A percentile compares a stretch with the other conserved stretches of the same genome.
These are phyloP conservation scores for Lepidocolaptes lacrymiger DNA, from an alignment of 2,797 vertebrate species.

Conservation along the genomic window DNA sequence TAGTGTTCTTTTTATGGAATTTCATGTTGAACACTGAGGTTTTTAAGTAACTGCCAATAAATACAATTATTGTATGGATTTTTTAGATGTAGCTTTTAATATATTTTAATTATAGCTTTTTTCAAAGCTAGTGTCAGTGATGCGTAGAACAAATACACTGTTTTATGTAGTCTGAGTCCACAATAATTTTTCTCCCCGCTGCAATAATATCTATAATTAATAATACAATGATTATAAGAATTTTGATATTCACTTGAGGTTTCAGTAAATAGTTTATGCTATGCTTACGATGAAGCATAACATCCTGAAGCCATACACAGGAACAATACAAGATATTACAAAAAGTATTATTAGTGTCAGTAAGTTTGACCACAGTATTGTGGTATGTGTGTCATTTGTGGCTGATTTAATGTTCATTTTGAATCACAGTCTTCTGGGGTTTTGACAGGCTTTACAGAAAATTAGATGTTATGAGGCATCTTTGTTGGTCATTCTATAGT, in stretches of 20 bases:
- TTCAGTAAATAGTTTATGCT: neutral
- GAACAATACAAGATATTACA: neutral
- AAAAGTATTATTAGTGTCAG: neutral
- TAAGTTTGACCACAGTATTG: neutral
- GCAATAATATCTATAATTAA: neutral
- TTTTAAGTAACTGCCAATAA: neutral
- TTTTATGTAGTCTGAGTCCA: neutral
- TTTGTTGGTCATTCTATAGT: neutral
- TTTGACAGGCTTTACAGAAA: neutral
- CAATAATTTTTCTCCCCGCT: neutral
- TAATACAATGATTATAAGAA: neutral
- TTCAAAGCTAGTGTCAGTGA: neutral
- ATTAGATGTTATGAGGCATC: neutral
- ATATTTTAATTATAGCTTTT: neutral
- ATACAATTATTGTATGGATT: neutral
- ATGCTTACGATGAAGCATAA: neutral
- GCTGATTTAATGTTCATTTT: neutral
- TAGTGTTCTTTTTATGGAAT: neutral
- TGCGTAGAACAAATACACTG: neutral
- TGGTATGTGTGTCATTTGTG: neutral
- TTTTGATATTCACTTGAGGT: neutral
- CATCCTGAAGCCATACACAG: neutral
- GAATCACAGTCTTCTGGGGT: neutral
- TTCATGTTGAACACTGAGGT: neutral
- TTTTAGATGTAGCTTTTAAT: neutral